Evolutionary conservation across 2,888 invertebrate species (phyloP).

Genomic region (Trichopria drosophilae): DNA sequence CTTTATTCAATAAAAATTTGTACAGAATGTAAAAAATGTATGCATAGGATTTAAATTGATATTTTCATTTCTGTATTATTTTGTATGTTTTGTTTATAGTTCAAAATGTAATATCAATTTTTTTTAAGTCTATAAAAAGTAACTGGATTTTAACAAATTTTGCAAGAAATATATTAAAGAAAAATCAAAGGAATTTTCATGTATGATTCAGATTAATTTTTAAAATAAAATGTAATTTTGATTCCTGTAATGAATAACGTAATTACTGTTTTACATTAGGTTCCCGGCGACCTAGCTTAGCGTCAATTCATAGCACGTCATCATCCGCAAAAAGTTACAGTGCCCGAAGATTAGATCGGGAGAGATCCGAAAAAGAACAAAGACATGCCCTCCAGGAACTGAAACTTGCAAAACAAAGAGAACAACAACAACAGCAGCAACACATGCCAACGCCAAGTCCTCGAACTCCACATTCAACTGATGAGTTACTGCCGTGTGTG

Average conservation of each 20-base stretch:
- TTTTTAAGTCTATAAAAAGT: too few species aligned
- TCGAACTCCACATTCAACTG: constrained; percentile 80
- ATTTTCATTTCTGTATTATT: too few species aligned
- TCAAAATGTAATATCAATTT: too few species aligned
- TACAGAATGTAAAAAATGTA: too few species aligned
- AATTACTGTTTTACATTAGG: constrained; percentile 60
- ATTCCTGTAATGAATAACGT: neutral
- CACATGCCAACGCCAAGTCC: constrained; percentile 70
- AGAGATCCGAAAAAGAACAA: constrained; percentile 79
- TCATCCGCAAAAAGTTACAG: constrained; percentile 83
- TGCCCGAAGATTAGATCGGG: constrained; percentile 76
- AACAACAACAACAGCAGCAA: constrained; percentile 62
- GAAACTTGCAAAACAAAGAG: constrained; percentile 71
- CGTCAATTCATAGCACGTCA: constrained; percentile 81
- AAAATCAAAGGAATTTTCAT: constrained; percentile 7
- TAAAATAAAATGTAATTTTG: too few species aligned
- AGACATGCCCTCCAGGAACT: constrained; percentile 74
- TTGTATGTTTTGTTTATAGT: too few species aligned
- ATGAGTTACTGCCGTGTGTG: constrained; percentile 79
- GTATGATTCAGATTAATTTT: too few species aligned
- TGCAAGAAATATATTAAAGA: too few species aligned
- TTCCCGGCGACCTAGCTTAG: constrained; percentile 85
- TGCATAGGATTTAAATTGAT: too few species aligned
- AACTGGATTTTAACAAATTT: too few species aligned
- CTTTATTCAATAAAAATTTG: too few species aligned